phyloP scores from a whole-genome alignment of 2,797 vertebrate genomes.

The Melanotaenia trifasciata region DNA sequence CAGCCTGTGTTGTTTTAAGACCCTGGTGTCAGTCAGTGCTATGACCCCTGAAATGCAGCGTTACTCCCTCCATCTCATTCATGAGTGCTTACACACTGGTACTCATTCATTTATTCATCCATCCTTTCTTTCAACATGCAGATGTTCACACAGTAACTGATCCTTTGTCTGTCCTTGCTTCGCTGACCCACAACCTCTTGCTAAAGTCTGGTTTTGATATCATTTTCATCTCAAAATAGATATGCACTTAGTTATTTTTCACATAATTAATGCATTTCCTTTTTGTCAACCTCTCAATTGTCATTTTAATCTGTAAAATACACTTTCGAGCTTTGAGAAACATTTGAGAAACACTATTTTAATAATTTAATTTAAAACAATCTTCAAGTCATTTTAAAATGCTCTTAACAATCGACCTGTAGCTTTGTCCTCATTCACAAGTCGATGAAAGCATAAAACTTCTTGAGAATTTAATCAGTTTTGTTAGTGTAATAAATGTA shows the following conservation, averaged over 20 bases:
- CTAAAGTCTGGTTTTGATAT: not conserved
- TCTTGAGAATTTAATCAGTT: too few relatives aligned
- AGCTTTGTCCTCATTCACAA: not conserved
- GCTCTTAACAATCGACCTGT: not conserved
- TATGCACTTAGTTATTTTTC: not conserved
- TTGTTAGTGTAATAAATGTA: not conserved
- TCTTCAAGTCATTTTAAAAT: not conserved
- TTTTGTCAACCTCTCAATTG: not conserved
- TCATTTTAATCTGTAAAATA: not conserved
- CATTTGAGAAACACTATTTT: too few relatives aligned
- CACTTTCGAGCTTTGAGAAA: too few relatives aligned
- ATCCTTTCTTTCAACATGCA: slow-evolving; percentile 38
- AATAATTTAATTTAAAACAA: too few relatives aligned
- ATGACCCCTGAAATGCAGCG: slow-evolving; percentile 16
- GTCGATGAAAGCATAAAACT: not conserved
- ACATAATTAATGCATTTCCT: too few relatives aligned
- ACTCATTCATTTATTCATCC: slow-evolving; percentile 46
- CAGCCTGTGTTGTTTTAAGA: slow-evolving; percentile 2
- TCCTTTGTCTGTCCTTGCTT: slow-evolving; percentile 20
- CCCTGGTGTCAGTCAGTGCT: slow-evolving; percentile 67
- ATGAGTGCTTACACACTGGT: slow-evolving; percentile 52
- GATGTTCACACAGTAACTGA: slow-evolving; percentile 45
- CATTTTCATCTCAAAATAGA: not conserved
- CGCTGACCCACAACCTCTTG: not conserved
- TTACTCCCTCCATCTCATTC: slow-evolving; percentile 15